Evolutionary conservation across 2,888 invertebrate genomes (phyloP), one percentile per base, ranked within the genome.

Genomic region (Lasioglossum malachurum): DNA sequence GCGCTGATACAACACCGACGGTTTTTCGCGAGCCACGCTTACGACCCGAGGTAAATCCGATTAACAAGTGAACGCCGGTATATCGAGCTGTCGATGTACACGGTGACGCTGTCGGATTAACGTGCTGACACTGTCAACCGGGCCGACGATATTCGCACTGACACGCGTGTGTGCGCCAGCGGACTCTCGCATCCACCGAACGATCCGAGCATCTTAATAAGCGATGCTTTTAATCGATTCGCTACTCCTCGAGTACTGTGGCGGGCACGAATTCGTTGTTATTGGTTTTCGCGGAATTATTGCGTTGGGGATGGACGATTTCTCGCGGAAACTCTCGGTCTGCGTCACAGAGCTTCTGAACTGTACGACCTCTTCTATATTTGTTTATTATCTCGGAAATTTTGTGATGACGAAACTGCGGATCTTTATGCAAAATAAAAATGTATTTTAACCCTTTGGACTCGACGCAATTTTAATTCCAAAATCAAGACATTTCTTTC

Each of bases 11-110:
- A 27, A 64, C 31, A 16, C 64, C 64, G 76, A 85, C 75, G 64
- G 57, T 83, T 49, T 82, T 78, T 72, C 60, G 10, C 57, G 46
- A 53, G 46, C 31, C 57, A 69, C 78, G 64, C 53, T 76, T 60
- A 75, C 72, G 79, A 83, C 74, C 76, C 73, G 46, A 60, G 64
- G 53, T 72, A 87, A 89, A 89, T 89, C 89, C 78, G 89, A 89
- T 89, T 89, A 89, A 87, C 78, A 76, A 75, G 83, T 78, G 86
- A 69, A 73, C 75, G 53, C 69, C 60, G 60, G 60, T 77, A 60
- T 82, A 79, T 60, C 78, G 72, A 53, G 57, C 49, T 77, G 38
- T 84, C 87, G 46, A 80, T 81, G 69, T 53, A 53, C 73, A 69
- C 77, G 82, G 49, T 67, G 77, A 71, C 57, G 69, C 38, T 79